Conservation (phyloP, 1,140 invertebrate genomes). For the Oryzaephilus surinamensis region DNA sequence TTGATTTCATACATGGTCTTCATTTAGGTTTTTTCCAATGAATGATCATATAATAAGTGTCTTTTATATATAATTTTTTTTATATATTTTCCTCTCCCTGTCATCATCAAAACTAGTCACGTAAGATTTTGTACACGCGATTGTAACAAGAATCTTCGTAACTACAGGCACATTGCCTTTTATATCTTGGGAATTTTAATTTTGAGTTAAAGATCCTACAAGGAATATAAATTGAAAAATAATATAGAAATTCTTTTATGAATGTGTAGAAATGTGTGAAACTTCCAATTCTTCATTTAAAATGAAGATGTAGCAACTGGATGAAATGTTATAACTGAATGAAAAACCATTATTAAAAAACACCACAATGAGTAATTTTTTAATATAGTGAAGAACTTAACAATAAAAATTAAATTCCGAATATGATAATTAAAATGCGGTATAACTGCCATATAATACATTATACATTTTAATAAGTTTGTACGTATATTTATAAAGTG, state of each 20-base stretch:
- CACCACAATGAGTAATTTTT: too few relatives aligned
- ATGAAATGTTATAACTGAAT: too few relatives aligned
- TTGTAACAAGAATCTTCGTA: conserved; percentile 10
- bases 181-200: conserved; percentile 10
- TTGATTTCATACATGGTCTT: not conserved
- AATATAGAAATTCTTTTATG: too few relatives aligned
- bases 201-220: conserved; percentile 1
- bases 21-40: conserved; percentile 4
- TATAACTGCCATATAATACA: conserved; percentile 9
- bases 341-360: too few relatives aligned
- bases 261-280: too few relatives aligned
- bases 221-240: conserved; percentile 6
- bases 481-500: conserved; percentile 12
- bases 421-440: conserved; percentile 7
- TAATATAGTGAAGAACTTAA: too few relatives aligned
- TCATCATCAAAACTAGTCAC: conserved; percentile 9
- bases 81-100: too few relatives aligned
- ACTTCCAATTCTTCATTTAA: too few relatives aligned
- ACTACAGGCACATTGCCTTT: conserved; percentile 12
- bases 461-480: conserved; percentile 11
- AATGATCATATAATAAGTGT: too few relatives aligned
- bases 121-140: conserved; percentile 13
- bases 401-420: too few relatives aligned
- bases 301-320: too few relatives aligned
- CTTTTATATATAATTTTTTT: too few relatives aligned